phyloP scores from a whole-genome alignment of 2,888 invertebrate genomes.

The Theretra japonica region DNA sequence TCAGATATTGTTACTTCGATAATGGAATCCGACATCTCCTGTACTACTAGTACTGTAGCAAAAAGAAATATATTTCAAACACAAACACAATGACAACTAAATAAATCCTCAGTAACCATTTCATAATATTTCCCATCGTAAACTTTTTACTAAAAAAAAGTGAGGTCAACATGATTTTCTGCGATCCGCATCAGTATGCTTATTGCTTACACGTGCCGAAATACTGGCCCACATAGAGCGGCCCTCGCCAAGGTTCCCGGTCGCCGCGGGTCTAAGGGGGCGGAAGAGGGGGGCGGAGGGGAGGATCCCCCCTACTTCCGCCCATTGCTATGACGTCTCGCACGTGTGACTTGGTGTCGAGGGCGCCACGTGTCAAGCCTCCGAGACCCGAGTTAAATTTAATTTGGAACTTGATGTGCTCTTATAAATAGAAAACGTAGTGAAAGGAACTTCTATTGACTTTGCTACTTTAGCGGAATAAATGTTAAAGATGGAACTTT shows the following conservation, averaged over 20 bases:
- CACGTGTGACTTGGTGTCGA: background rate
- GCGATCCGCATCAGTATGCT: background rate
- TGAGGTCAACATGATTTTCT: background rate
- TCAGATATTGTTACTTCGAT: no score
- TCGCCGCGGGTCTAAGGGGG: background rate
- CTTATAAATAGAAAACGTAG: background rate
- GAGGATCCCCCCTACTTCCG: background rate
- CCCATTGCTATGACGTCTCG: background rate
- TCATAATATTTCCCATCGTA: no score
- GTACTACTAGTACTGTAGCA: no score
- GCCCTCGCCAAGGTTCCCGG: background rate
- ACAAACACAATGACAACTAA: no score
- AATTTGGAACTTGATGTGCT: background rate
- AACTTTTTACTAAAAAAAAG: no score
- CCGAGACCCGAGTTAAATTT: background rate
- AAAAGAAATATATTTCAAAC: no score
- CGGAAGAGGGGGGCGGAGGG: background rate
- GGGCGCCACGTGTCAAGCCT: background rate
- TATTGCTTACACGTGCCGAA: conserved; percentile 6
- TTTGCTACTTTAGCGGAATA: no score
- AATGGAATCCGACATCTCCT: no score
- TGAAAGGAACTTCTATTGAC: no score
- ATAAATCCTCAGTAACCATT: no score
- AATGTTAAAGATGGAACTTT: no score
- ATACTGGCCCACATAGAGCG: background rate